Evolutionary conservation across 1,140 invertebrate species (phyloP), one percentile per base, ranked within the genome.

Genomic region (Lasaia peninsularis): DNA sequence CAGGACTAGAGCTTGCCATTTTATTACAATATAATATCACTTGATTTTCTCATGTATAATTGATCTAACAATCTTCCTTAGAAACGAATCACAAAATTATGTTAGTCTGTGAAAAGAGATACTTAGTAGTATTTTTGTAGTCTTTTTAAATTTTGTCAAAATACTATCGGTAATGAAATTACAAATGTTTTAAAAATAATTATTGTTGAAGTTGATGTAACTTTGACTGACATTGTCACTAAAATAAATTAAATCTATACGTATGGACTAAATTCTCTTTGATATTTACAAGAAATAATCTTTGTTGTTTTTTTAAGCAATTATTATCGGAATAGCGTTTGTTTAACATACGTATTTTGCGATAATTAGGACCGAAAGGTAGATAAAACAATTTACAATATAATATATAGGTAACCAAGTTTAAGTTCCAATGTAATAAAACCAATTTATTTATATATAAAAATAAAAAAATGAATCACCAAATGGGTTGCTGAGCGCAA

Each of bases 1-100:
- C 83, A 50, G 67, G 67, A 67, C 76, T 80, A 20, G 75, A 63
- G 62, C 69, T 85, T 54, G 81, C 67, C 85, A 88, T 88, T 12
- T 7, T 12, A 20, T 5, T n/a, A n/a, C 7, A 8, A 10, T 8
- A 16, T 11, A 44, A 16, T 11, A 44, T 11, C 40, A 20, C 40
- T 44, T 44, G 2, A 20, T 57, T 62, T 53, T 56, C 12, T 49
- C 56, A 60, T 32, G 40, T 18, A 12, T 8, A 73, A 84, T 86
- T 58, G 83, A 86, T 82, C 58, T 63, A 82, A 84, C 63, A 75
- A 69, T 56, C 32, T 37, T 21, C 76, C 51, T 80, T 28, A 65
- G 75, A 66, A 73, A 80, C 69, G 40, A 4, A 28, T 28, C 0
- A 28, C 8, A 28, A 28, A 28, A 44, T 40, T 20, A 11, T 20